phyloP scores from a whole-genome alignment of 2,888 invertebrate species.

The Athalia circularis region DNA sequence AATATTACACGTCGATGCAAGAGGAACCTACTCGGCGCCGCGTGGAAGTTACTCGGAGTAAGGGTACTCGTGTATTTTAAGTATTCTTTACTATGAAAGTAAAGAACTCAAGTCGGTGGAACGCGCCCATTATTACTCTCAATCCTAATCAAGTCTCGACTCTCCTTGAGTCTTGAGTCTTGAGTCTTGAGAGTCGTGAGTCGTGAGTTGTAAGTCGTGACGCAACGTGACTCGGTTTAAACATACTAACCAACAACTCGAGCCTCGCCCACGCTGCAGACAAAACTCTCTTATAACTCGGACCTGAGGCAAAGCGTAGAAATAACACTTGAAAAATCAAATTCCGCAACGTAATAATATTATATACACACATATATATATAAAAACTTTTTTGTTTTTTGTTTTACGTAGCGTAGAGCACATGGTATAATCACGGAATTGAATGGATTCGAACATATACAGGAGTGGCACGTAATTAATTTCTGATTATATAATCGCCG shows the following conservation, averaged over 20 bases:
- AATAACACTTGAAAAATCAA: background rate
- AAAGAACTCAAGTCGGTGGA: background rate
- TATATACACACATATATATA: too few species aligned
- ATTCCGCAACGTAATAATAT: background rate
- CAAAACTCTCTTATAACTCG: background rate
- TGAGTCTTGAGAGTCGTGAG: background rate
- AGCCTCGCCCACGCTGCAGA: conserved; percentile 39
- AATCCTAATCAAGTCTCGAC: conserved; percentile 1
- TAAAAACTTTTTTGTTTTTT: too few species aligned
- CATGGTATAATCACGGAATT: too few species aligned
- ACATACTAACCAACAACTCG: conserved; percentile 5
- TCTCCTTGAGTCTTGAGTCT: conserved; percentile 1
- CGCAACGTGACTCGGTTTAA: conserved; percentile 22
- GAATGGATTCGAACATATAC: too few species aligned
- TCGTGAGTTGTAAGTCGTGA: background rate
- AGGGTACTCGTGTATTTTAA: too few species aligned
- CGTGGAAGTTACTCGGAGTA: too few species aligned
- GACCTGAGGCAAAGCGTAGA: background rate
- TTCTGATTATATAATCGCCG: background rate
- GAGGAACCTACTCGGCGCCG: too few species aligned
- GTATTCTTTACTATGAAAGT: too few species aligned
- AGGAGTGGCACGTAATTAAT: background rate
- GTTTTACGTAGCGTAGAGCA: too few species aligned
- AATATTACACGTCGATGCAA: too few species aligned
- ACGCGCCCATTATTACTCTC: conserved; percentile 14